Conservation (phyloP, 2,797 vertebrate genomes). For the Falco berigora region DNA sequence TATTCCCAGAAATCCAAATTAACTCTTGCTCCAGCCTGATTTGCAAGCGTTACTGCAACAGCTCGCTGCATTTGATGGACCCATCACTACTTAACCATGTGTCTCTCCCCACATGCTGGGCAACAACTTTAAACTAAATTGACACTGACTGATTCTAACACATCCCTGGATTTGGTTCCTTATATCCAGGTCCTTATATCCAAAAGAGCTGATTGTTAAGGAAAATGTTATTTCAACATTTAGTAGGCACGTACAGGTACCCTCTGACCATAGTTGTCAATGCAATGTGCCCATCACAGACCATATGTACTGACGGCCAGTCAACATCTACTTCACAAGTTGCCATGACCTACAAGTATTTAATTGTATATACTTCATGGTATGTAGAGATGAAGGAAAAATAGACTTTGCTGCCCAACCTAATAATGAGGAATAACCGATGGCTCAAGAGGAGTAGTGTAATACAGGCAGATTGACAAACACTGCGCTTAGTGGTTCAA, state of each 20-base stretch:
- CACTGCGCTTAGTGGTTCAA: background rate
- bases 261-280: background rate
- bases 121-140: background rate
- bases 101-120: background rate
- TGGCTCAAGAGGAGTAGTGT: background rate
- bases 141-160: background rate
- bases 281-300: background rate
- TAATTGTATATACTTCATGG: background rate
- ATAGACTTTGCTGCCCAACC: background rate
- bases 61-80: background rate
- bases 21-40: slow-evolving; percentile 3
- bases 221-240: background rate
- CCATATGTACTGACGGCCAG: background rate
- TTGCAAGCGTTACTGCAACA: background rate
- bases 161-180: background rate
- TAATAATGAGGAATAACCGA: background rate
- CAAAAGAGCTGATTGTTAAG: background rate
- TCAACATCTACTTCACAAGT: background rate
- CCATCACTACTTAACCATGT: background rate
- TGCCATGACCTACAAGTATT: background rate
- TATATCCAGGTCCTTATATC: background rate
- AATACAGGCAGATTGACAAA: background rate
- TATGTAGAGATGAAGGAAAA: background rate
- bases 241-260: background rate
- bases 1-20: slow-evolving; percentile 28